phyloP scores from a whole-genome alignment of 2,888 invertebrate species.

The Agapostemon virescens region DNA sequence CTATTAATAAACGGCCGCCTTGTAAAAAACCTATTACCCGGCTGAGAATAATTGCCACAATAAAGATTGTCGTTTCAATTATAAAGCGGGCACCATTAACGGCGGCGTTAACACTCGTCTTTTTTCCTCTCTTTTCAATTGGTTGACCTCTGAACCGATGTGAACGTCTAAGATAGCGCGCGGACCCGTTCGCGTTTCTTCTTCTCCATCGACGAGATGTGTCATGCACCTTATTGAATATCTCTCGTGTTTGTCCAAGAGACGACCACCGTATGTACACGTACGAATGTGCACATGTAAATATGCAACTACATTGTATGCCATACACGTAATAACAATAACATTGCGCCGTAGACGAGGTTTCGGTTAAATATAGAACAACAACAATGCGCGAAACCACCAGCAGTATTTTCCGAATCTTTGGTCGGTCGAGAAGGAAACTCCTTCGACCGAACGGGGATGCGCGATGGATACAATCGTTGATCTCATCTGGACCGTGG shows the following conservation, averaged over 20 bases:
- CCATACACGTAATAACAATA: constrained; percentile 12
- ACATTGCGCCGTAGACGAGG: constrained; percentile 33
- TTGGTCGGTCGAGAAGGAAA: constrained; percentile 1
- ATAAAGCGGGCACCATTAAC: constrained; percentile 52
- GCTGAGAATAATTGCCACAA: constrained; percentile 55
- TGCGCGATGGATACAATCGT: too few species aligned
- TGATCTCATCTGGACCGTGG: neutral
- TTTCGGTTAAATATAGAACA: constrained; percentile 53
- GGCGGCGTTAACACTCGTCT: constrained; percentile 35
- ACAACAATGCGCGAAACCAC: constrained; percentile 27
- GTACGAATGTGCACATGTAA: neutral
- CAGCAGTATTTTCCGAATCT: constrained; percentile 40
- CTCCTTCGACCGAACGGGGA: neutral
- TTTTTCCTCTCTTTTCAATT: constrained; percentile 50
- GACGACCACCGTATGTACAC: constrained; percentile 9
- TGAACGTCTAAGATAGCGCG: constrained; percentile 53
- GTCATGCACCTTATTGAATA: constrained; percentile 60
- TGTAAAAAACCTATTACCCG: constrained; percentile 42
- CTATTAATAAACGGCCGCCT: constrained; percentile 54
- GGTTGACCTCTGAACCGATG: constrained; percentile 53
- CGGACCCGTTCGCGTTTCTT: constrained; percentile 20
- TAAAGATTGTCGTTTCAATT: constrained; percentile 59
- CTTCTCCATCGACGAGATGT: constrained; percentile 37
- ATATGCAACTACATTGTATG: neutral
- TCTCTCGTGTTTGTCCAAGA: constrained; percentile 58